These are phyloP conservation scores for Drosophila sp. DNA, from an alignment of 1,140 invertebrate genomes.

Conservation along the genomic window DNA sequence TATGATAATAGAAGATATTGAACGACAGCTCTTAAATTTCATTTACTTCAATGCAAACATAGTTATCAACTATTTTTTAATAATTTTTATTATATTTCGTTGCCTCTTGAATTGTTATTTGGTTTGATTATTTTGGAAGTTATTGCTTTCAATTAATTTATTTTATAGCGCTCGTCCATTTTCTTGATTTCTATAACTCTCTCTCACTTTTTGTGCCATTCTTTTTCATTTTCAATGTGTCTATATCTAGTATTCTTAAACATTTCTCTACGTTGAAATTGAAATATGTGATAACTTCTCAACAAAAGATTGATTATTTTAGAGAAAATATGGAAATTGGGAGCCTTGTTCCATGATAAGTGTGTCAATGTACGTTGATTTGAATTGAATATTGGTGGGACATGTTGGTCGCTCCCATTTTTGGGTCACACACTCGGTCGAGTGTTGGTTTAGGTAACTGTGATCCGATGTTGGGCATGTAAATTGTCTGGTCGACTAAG, in stretches of 20 bases:
- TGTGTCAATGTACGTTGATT: conserved; percentile 35
- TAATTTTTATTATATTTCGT: too few species aligned
- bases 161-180: too few species aligned
- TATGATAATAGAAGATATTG: neutral
- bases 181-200: too few species aligned
- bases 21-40: neutral
- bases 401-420: conserved; percentile 33
- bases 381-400: conserved; percentile 10
- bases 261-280: neutral
- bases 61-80: too few species aligned
- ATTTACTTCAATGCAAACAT: too few species aligned
- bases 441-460: conserved; percentile 43
- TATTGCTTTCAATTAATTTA: too few species aligned
- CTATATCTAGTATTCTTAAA: too few species aligned
- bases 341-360: conserved; percentile 7
- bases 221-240: too few species aligned
- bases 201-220: too few species aligned
- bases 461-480: conserved; percentile 34
- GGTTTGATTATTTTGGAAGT: too few species aligned
- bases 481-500: conserved; percentile 41
- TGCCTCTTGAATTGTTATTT: too few species aligned
- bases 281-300: neutral
- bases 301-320: neutral
- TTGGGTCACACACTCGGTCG: conserved; percentile 23
- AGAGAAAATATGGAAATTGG: conserved; percentile 4